Evolutionary conservation across 92 coral and sea anemone species (phyloP).

Genomic region (Desmophyllum pertusum): DNA sequence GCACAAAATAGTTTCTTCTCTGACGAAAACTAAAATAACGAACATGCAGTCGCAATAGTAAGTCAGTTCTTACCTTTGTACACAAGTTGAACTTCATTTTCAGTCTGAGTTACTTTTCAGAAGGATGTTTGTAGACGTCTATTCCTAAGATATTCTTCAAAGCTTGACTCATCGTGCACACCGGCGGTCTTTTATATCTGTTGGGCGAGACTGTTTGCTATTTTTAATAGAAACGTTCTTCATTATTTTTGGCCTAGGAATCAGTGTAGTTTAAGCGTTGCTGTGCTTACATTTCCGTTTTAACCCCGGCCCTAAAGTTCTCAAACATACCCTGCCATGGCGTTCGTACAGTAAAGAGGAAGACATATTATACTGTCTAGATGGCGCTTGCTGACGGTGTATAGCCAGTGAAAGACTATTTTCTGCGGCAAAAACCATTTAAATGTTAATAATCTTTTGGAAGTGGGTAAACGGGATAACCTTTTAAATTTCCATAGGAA

Average conservation of each 20-base stretch:
- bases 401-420: too few relatives aligned
- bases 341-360: background rate
- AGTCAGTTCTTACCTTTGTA: conserved; percentile 1
- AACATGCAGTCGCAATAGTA: background rate
- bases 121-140: too few relatives aligned
- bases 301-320: background rate
- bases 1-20: too few relatives aligned
- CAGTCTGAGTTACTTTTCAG: too few relatives aligned
- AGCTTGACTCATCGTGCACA: background rate
- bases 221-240: background rate
- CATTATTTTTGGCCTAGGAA: background rate
- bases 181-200: background rate
- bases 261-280: background rate
- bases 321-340: background rate
- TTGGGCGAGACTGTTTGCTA: background rate
- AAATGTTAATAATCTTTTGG: background rate
- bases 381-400: background rate
- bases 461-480: background rate
- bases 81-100: background rate
- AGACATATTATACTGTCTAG: background rate
- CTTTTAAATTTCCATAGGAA: too few relatives aligned
- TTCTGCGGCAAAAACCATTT: background rate
- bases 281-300: background rate
- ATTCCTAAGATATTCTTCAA: background rate
- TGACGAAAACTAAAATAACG: too few relatives aligned